These are phyloP conservation scores for Popillia japonica DNA, from an alignment of 1,140 invertebrate species.

Conservation along the genomic window DNA sequence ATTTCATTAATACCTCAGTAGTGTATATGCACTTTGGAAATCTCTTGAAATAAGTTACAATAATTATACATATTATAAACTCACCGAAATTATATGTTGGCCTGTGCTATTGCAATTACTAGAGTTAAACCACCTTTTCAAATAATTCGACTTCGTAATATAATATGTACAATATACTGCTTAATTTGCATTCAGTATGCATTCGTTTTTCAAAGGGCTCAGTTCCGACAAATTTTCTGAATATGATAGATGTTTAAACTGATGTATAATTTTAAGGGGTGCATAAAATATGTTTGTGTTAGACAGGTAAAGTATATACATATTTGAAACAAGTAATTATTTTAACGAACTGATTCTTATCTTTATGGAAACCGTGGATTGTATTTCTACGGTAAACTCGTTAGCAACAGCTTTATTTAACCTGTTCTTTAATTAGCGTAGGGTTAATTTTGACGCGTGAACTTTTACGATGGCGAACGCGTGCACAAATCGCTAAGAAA, in stretches of 20 bases:
- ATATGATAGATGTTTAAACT: neutral
- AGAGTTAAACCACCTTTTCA: too few species aligned
- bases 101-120: too few species aligned
- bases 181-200: too few species aligned
- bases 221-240: neutral
- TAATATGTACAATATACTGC: too few species aligned
- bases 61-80: too few species aligned
- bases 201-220: too few species aligned
- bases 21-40: too few species aligned
- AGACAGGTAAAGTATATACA: neutral
- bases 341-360: neutral
- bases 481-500: neutral
- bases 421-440: neutral
- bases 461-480: neutral
- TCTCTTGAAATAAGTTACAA: too few species aligned
- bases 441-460: neutral
- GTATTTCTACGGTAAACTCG: neutral
- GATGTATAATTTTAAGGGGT: neutral
- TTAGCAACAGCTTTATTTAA: conserved; percentile 11
- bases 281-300: neutral
- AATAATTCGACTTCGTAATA: too few species aligned
- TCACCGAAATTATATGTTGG: too few species aligned
- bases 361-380: neutral
- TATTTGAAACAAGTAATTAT: neutral
- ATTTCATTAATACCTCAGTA: too few species aligned